Evolutionary conservation across 2,113 vertebrate genomes (phyloP).

Genomic region (Bujurquina vittata): DNA sequence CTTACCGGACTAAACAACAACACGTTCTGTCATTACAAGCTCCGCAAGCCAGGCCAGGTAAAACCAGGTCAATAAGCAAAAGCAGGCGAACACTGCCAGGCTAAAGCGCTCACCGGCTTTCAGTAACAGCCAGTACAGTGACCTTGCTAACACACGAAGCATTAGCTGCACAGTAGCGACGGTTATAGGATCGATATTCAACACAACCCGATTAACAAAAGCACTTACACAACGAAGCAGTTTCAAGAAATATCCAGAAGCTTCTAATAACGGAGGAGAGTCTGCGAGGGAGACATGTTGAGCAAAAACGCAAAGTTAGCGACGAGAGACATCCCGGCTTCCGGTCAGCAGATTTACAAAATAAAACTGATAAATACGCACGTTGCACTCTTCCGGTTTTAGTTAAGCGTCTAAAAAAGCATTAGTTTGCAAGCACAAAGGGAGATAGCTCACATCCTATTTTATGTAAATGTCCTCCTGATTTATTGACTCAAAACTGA

Average conservation of each 20-base stretch:
- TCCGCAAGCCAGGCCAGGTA: conserved; percentile 14
- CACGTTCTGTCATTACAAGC: conserved; percentile 3
- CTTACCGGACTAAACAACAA: not conserved
- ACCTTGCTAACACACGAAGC: not conserved
- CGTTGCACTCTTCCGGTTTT: not conserved
- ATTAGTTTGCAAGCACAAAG: not conserved
- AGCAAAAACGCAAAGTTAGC: conserved; percentile 1
- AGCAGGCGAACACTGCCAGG: conserved; percentile 12
- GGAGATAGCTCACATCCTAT: no score
- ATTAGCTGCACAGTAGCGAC: not conserved
- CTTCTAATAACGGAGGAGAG: conserved; percentile 42
- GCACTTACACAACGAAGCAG: conserved; percentile 52
- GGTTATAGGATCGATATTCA: not conserved
- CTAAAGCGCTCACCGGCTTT: not conserved
- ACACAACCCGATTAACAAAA: fast-evolving
- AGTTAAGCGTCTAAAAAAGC: not conserved
- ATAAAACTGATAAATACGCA: not conserved
- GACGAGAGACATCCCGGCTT: not conserved
- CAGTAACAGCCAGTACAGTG: not conserved
- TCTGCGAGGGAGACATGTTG: conserved; percentile 60
- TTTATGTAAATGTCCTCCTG: not conserved
- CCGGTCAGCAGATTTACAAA: not conserved
- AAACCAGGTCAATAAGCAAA: conserved; percentile 50
- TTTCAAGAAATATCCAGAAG: conserved; percentile 23
- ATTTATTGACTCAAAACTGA: not conserved